Conservation (phyloP, 2,888 invertebrate genomes). For the Cephus pygmeus region DNA sequence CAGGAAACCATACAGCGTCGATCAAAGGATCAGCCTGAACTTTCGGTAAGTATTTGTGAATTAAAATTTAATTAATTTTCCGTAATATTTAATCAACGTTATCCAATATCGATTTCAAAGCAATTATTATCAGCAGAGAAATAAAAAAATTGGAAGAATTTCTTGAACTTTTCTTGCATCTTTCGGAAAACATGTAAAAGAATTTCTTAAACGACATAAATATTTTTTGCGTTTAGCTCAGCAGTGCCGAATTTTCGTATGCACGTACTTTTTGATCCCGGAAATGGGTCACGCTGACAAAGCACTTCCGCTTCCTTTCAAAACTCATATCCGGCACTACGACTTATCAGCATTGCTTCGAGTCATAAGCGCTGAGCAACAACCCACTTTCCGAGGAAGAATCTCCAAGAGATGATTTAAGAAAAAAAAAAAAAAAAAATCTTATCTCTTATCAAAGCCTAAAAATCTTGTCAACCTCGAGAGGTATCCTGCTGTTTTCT, state of each 20-base stretch:
- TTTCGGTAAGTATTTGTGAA: slow-evolving; percentile 66
- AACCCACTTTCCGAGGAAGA: neutral
- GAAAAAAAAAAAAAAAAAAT: neutral
- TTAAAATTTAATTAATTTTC: neutral
- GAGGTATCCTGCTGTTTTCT: neutral
- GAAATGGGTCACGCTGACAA: neutral
- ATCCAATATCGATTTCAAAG: too few relatives aligned
- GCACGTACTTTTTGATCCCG: neutral
- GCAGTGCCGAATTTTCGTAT: neutral
- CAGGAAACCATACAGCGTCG: slow-evolving; percentile 70
- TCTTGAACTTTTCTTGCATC: too few relatives aligned
- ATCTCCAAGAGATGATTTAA: neutral
- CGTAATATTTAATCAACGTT: neutral
- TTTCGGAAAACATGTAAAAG: too few relatives aligned
- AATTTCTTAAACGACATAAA: neutral
- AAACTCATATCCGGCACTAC: neutral
- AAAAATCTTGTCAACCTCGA: too few relatives aligned
- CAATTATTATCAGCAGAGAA: too few relatives aligned
- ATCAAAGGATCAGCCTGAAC: slow-evolving; percentile 71
- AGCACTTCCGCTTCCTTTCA: neutral
- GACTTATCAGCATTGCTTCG: neutral
- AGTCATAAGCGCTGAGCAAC: neutral
- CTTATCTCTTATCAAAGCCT: slow-evolving; percentile 9
- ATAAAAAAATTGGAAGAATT: too few relatives aligned
- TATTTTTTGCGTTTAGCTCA: neutral